A percentile compares a stretch with the other conserved stretches of the same genome.
phyloP scores from a whole-genome alignment of 37 sponge, comb jelly and placozoan species.

The Eunapius fragilis region DNA sequence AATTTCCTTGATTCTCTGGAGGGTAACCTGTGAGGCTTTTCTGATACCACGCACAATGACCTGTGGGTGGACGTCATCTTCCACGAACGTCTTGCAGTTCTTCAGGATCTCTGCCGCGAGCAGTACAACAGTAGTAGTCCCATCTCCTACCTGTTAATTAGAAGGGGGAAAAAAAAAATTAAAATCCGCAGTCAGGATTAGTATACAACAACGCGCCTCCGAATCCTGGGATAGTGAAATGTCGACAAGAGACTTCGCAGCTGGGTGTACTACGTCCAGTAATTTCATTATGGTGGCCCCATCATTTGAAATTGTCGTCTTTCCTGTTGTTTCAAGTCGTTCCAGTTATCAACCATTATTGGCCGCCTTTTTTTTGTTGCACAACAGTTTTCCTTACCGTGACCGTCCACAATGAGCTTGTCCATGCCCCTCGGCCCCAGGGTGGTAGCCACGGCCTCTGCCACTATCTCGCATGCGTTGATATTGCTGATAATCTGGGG shows the following conservation, averaged over 20 bases:
- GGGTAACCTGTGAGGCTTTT: constrained; percentile 77
- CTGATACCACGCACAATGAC: constrained; percentile 90
- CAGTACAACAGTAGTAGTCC: constrained; percentile 95
- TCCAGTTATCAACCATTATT: not conserved
- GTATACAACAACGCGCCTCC: constrained; percentile 52
- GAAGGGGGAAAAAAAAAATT: not conserved
- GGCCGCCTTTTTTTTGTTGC: not conserved
- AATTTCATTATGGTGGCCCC: constrained; percentile 98
- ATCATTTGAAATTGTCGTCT: constrained; percentile 99
- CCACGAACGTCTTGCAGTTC: constrained; percentile 93
- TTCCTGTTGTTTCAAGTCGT: constrained; percentile 62
- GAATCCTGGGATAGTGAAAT: constrained; percentile 98
- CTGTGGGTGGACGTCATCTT: constrained; percentile 98
- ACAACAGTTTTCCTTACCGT: constrained; percentile 56
- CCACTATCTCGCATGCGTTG: constrained; percentile 95
- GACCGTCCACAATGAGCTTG: constrained; percentile 96
- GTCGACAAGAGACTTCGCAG: constrained; percentile 96
- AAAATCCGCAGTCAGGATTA: not conserved
- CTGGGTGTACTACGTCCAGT: constrained; percentile 96
- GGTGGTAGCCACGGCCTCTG: constrained; percentile 94
- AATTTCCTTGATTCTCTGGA: constrained; percentile 81
- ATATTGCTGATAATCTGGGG: constrained; percentile 99
- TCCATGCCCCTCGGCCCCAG: constrained; percentile 99
- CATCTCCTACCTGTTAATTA: constrained; percentile 92
- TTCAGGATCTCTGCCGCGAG: constrained; percentile 96